phyloP scores from a whole-genome alignment of 2,797 vertebrate species.

The Betta splendens region DNA sequence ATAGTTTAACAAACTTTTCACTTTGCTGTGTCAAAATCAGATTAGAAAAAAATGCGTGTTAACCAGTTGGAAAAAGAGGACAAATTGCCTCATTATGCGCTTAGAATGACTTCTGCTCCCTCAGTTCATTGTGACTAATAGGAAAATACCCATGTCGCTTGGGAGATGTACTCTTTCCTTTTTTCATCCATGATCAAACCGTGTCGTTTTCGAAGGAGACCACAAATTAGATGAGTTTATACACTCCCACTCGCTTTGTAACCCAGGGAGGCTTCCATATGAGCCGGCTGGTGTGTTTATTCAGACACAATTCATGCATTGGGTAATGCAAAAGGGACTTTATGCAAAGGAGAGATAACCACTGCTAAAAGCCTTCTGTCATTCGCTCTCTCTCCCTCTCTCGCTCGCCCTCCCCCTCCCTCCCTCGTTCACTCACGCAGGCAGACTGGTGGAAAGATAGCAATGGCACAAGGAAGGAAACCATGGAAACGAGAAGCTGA shows the following conservation, averaged over 20 bases:
- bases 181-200: constrained; percentile 56
- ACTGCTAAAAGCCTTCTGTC: constrained; percentile 71
- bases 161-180: constrained; percentile 49
- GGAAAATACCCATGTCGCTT: constrained; percentile 52
- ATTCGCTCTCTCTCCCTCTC: constrained; percentile 42
- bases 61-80: constrained; percentile 22
- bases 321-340: constrained; percentile 73
- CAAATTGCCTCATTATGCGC: constrained; percentile 47
- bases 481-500: constrained; percentile 81
- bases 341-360: constrained; percentile 77
- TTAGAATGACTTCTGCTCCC: constrained; percentile 51
- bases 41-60: constrained; percentile 23
- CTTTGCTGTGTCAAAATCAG: constrained; percentile 20
- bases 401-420: constrained; percentile 9
- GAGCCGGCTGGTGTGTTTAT: constrained; percentile 67
- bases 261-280: constrained; percentile 62
- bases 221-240: constrained; percentile 69
- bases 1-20: constrained; percentile 24
- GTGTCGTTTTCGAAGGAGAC: constrained; percentile 65
- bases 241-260: constrained; percentile 68
- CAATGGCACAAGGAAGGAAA: constrained; percentile 71
- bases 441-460: constrained; percentile 70
- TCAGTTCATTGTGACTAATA: constrained; percentile 54
- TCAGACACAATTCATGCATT: constrained; percentile 63
- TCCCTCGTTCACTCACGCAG: constrained; percentile 40